These are phyloP conservation scores for Coracopsis vasa DNA, from an alignment of 2,113 vertebrate species.

Conservation along the genomic window DNA sequence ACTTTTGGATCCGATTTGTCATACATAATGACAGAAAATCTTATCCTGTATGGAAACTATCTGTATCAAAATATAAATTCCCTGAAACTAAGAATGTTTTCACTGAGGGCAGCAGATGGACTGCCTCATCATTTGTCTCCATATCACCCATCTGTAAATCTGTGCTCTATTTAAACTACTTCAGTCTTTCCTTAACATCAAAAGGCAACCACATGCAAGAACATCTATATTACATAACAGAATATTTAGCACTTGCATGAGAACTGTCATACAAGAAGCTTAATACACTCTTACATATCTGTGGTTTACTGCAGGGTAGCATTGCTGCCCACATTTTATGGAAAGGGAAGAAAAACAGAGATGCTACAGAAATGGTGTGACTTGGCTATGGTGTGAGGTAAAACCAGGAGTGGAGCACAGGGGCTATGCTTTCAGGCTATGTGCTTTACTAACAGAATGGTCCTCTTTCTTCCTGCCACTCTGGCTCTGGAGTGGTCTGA, in stretches of 20 bases:
- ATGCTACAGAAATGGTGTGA: neutral
- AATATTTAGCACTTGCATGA: slow-evolving; percentile 55
- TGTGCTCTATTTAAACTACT: neutral
- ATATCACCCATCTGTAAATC: neutral
- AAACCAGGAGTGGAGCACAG: neutral
- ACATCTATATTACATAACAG: slow-evolving; percentile 38
- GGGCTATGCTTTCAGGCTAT: neutral
- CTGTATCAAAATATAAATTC: neutral
- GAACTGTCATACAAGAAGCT: slow-evolving; percentile 35
- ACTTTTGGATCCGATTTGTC: neutral
- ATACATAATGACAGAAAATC: neutral
- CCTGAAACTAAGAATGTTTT: neutral
- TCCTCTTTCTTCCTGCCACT: neutral
- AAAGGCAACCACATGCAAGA: slow-evolving; percentile 40
- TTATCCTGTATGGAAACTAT: neutral
- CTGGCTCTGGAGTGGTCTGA: neutral
- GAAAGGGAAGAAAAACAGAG: neutral
- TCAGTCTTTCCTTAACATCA: slow-evolving; percentile 32
- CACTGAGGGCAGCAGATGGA: neutral
- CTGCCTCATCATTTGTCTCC: neutral
- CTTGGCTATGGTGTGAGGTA: neutral
- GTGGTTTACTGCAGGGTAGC: slow-evolving; percentile 10
- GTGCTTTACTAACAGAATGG: neutral
- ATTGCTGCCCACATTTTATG: neutral
- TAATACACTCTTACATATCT: slow-evolving; percentile 25